Evolutionary conservation across 2,113 vertebrate genomes (phyloP).

Genomic region (rabbit (Oryctolagus cuniculus)): mOryCun1.1 NC_091439.1:105964501-105965000

Average conservation of each 20-base stretch:
- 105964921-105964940: too few species aligned
- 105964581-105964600: background rate
- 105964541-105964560: background rate
- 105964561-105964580: too few species aligned
- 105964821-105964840: background rate
- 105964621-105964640: background rate
- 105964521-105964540: background rate
- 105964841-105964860: background rate
- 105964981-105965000: too few species aligned
- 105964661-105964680: too few species aligned
- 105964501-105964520: too few species aligned
- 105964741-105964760: background rate
- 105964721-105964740: background rate
- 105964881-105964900: too few species aligned
- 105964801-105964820: background rate
- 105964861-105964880: too few species aligned
- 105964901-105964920: too few species aligned
- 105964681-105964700: background rate
- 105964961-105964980: too few species aligned
- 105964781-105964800: background rate
- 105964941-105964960: too few species aligned
- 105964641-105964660: background rate
- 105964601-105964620: background rate
- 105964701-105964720: background rate
- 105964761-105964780: background rate